Evolutionary conservation across 2,888 invertebrate genomes (phyloP), one percentile per base, ranked within the genome.

Genomic region (Cephus pulcher): DNA sequence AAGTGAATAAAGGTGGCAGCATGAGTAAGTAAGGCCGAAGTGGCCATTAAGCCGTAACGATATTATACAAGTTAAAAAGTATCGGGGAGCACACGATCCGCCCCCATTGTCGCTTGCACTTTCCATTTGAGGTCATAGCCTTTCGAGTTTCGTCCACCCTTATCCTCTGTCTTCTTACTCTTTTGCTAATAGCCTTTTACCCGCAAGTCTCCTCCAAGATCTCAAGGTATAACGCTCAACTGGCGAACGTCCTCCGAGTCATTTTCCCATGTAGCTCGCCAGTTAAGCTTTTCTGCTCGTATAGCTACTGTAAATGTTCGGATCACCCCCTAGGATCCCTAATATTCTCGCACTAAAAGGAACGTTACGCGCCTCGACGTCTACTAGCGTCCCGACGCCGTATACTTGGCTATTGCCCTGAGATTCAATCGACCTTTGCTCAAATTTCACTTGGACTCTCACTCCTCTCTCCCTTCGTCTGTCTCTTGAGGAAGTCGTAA

Each of bases 121-220:
- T 56, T 56, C 40, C 40, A 23, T 4, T 56, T 56, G 9, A 23
- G 40, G 6, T 6, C 6, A 23, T 23, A 23, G 40, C 23, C 15
- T 56, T 56, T 56, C 40, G 40, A 30, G 12, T 30, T 15, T 40
- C 40, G 12, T 33, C 32, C 30, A 12, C 33, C 71, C 32, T 33
- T 33, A 33, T 71, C 9, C 9, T 33, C 32, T 32, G 30, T 12
- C 71, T 71, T 32, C 1, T 32, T 33, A 32, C 71, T 32, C 71
- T 71, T 15, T n/a, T 15, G 71, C 15, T 71, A 71, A 71, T 71
- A 30, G 71, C 71, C 71, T 71, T 9, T 71, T 71, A 71, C 33
- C 32, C 71, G 23, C 71, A 11, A 71, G 71, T 33, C 33, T 71
- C 71, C 15, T 71, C 71, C 71, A n/a, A 32, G 32, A 71, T 71